phyloP scores from a whole-genome alignment of 2,888 invertebrate genomes.

The Drosophila anomelani region DNA sequence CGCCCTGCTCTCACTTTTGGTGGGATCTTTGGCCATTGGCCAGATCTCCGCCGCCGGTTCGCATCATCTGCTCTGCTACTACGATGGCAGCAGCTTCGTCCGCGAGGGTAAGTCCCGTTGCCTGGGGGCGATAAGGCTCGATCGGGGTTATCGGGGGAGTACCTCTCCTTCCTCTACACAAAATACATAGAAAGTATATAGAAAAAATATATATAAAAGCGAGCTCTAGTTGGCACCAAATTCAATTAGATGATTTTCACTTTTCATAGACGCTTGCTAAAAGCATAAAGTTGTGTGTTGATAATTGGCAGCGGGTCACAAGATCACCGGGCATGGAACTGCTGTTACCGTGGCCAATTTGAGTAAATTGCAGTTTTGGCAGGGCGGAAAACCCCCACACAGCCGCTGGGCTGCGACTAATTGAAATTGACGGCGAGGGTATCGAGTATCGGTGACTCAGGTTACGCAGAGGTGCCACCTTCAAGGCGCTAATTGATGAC shows the following conservation, averaged over 20 bases:
- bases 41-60: slow-evolving; percentile 57
- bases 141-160: slow-evolving; percentile 36
- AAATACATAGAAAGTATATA: neutral
- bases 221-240: neutral
- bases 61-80: slow-evolving; percentile 79
- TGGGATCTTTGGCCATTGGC: slow-evolving; percentile 69
- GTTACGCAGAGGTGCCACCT: slow-evolving; percentile 26
- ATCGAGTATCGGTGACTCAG: slow-evolving; percentile 37
- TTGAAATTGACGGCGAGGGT: slow-evolving; percentile 51
- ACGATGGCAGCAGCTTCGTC: slow-evolving; percentile 80
- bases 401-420: slow-evolving; percentile 44
- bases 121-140: slow-evolving; percentile 14
- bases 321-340: slow-evolving; percentile 30
- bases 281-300: slow-evolving; percentile 22
- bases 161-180: neutral
- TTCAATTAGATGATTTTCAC: slow-evolving; percentile 51
- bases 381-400: slow-evolving; percentile 26
- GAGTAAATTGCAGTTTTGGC: slow-evolving; percentile 28
- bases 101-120: slow-evolving; percentile 81
- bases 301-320: slow-evolving; percentile 33
- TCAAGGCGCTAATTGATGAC: slow-evolving; percentile 53
- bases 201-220: neutral
- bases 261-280: slow-evolving; percentile 49
- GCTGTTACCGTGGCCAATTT: slow-evolving; percentile 32
- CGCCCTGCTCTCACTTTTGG: slow-evolving; percentile 69